phyloP scores from a whole-genome alignment of 2,113 vertebrate genomes.

The Callipepla californica region DNA sequence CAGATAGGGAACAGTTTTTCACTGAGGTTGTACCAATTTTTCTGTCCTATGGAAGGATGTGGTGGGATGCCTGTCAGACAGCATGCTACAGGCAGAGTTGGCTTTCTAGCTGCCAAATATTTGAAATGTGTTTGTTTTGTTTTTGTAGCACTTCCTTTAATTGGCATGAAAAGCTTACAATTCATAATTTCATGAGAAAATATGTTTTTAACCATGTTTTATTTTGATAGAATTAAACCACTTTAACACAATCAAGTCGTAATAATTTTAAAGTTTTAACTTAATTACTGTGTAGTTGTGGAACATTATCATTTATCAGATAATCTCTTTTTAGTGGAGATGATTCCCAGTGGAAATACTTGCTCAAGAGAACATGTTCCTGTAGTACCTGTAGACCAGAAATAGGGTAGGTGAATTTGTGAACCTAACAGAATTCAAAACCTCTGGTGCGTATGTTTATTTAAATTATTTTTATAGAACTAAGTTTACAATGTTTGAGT shows the following conservation, averaged over 20 bases:
- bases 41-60: neutral
- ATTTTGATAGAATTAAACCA: neutral
- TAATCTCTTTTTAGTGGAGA: neutral
- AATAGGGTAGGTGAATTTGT: neutral
- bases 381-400: neutral
- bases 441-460: neutral
- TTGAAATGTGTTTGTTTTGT: neutral
- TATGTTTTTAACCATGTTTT: neutral
- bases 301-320: neutral
- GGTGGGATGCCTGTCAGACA: neutral
- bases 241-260: neutral
- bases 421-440: neutral
- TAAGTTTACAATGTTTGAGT: constrained; percentile 9
- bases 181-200: neutral
- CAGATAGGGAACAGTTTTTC: neutral
- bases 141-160: neutral
- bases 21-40: neutral
- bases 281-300: neutral
- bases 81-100: neutral
- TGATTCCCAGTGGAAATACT: neutral
- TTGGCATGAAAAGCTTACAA: neutral
- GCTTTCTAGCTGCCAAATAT: neutral
- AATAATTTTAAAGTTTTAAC: neutral
- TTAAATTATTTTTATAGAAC: constrained; percentile 6
- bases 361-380: neutral